phyloP scores from a whole-genome alignment of 2,888 invertebrate genomes.

The Dusona sp. region DNA sequence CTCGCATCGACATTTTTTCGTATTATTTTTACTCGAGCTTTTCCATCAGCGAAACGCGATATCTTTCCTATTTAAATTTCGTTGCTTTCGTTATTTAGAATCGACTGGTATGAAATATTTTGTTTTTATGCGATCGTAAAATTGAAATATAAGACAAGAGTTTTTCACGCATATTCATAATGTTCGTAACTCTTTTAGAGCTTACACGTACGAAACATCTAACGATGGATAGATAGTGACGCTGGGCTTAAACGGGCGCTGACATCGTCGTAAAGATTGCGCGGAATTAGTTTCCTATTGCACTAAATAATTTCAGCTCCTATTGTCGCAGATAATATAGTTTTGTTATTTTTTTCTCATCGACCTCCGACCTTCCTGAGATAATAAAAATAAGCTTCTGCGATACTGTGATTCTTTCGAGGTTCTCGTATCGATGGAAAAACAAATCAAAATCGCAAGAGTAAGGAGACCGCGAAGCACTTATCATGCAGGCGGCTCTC shows the following conservation, averaged over 20 bases:
- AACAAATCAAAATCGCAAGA: neutral
- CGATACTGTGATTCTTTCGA: neutral
- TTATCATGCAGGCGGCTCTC: conserved; percentile 49
- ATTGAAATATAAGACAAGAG: neutral
- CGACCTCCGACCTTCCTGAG: neutral
- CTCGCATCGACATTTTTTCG: neutral
- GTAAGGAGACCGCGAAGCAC: neutral
- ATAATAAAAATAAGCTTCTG: neutral
- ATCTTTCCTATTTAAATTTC: neutral
- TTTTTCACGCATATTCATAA: neutral
- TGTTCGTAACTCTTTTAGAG: neutral
- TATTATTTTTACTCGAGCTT: neutral
- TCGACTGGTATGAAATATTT: neutral
- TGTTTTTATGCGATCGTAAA: neutral
- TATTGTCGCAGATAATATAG: neutral
- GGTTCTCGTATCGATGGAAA: neutral
- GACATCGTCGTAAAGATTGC: neutral
- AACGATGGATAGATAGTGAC: neutral
- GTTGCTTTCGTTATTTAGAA: neutral
- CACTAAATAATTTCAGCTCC: neutral
- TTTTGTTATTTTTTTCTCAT: neutral
- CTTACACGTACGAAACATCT: neutral
- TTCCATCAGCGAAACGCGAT: neutral
- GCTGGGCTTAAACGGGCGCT: conserved; percentile 3
- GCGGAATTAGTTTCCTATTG: neutral